Conservation (phyloP, 2,113 vertebrate genomes). For the Sander lucioperca region DNA sequence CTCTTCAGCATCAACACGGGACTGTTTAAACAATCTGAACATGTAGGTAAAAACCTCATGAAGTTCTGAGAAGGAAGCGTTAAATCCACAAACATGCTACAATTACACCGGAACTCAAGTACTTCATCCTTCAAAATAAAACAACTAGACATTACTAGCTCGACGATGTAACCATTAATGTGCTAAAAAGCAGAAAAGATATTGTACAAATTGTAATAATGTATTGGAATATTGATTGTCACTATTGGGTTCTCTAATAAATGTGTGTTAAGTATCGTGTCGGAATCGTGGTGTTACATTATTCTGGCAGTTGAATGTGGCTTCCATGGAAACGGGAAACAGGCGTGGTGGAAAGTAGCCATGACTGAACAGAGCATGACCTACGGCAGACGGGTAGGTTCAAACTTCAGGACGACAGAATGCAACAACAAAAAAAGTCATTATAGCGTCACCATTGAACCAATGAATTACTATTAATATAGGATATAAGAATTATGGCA, state of each 20-base stretch:
- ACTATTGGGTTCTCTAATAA: accelerated
- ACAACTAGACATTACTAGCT: accelerated
- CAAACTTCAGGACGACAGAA: neutral
- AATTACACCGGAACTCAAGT: neutral
- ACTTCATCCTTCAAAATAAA: constrained; percentile 38
- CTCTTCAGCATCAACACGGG: neutral
- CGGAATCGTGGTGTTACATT: neutral
- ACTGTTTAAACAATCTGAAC: too few relatives aligned
- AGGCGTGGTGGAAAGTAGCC: constrained; percentile 14
- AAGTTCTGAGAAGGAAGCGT: neutral
- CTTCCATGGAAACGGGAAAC: constrained; percentile 41
- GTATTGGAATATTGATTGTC: accelerated
- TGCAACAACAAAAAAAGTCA: neutral
- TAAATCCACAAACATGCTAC: neutral
- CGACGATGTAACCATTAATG: accelerated
- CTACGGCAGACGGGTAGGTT: constrained; percentile 58
- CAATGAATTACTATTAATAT: too few relatives aligned
- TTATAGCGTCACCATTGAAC: neutral
- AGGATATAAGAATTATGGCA: neutral
- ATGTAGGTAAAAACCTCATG: neutral
- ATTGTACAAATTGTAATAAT: neutral
- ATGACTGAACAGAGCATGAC: constrained; percentile 34
- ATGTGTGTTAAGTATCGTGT: neutral
- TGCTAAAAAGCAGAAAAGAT: neutral
- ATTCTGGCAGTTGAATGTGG: constrained; percentile 27